Conservation (phyloP, 2,888 invertebrate genomes). For the Polymixis lichenea region DNA sequence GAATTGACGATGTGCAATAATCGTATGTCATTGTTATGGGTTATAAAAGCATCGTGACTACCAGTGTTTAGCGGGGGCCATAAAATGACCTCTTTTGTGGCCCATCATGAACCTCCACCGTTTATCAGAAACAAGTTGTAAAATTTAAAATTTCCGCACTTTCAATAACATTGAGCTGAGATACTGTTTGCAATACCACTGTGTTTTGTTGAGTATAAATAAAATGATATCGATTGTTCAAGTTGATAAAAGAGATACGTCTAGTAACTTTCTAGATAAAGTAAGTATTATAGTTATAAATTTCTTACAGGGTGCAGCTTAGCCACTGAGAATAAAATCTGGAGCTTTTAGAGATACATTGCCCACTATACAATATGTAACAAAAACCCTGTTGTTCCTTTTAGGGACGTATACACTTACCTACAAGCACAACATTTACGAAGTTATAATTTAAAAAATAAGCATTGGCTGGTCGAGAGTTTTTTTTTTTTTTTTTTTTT, state of each 20-base stretch:
- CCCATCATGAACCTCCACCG: conserved; percentile 51
- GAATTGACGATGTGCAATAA: conserved; percentile 76
- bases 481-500: too few relatives aligned
- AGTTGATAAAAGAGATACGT: conserved; percentile 34
- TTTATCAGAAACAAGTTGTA: conserved; percentile 49
- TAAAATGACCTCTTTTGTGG: conserved; percentile 72
- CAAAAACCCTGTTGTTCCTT: too few relatives aligned
- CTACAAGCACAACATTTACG: too few relatives aligned
- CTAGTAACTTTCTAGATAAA: conserved; percentile 33
- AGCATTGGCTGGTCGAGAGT: too few relatives aligned
- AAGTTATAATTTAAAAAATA: too few relatives aligned
- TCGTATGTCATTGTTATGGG: conserved; percentile 82
- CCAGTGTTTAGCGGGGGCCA: conserved; percentile 75
- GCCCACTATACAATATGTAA: too few relatives aligned
- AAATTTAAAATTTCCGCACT: conserved; percentile 44
- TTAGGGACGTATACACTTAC: too few relatives aligned
- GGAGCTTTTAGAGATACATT: background rate
- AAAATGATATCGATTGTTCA: conserved; percentile 39
- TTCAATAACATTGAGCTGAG: conserved; percentile 7
- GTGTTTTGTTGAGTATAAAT: conserved; percentile 11
- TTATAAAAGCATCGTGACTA: conserved; percentile 78
- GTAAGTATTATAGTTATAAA: conserved; percentile 17
- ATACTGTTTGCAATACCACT: conserved; percentile 1
- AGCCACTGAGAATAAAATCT: background rate
- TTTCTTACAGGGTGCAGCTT: conserved; percentile 7